Conservation (phyloP, 2,888 invertebrate species). For the Dolichomitus sp. region DNA sequence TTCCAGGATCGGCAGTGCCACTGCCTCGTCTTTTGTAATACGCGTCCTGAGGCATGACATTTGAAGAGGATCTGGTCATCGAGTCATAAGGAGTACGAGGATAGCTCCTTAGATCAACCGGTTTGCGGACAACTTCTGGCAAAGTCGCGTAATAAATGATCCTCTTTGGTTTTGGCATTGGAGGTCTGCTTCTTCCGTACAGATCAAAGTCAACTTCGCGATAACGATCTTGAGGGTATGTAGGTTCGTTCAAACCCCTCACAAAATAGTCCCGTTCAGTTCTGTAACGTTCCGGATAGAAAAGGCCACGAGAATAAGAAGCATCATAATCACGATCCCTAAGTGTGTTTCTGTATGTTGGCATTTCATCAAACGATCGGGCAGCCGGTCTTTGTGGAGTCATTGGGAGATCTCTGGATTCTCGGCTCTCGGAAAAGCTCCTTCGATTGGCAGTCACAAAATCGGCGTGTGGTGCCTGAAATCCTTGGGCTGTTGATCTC, state of each 20-base stretch:
- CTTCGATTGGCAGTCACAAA: constrained; percentile 82
- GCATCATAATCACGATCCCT: constrained; percentile 72
- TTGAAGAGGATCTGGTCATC: constrained; percentile 66
- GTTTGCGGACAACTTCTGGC: constrained; percentile 85
- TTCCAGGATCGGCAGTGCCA: constrained; percentile 74
- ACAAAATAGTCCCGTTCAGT: constrained; percentile 81
- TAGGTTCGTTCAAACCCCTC: constrained; percentile 72
- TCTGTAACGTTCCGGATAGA: constrained; percentile 80
- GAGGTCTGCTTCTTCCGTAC: constrained; percentile 76
- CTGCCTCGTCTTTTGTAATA: constrained; percentile 74
- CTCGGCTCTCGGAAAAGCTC: constrained; percentile 76
- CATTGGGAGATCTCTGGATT: constrained; percentile 78
- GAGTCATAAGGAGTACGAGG: constrained; percentile 76
- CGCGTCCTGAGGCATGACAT: constrained; percentile 65
- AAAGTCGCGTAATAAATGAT: constrained; percentile 86
- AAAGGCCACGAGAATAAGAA: constrained; percentile 73
- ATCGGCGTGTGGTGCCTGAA: constrained; percentile 79
- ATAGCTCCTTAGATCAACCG: constrained; percentile 81
- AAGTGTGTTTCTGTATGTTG: constrained; percentile 71
- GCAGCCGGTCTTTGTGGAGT: neutral
- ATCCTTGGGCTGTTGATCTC: constrained; percentile 63
- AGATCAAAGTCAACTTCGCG: constrained; percentile 79
- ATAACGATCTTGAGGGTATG: constrained; percentile 78
- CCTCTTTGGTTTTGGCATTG: constrained; percentile 80
- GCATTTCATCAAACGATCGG: constrained; percentile 75